A percentile compares a stretch with the other conserved stretches of the same genome.
Evolutionary conservation across 2,888 invertebrate genomes (phyloP).

Genomic region (Colostygia pectinataria): DNA sequence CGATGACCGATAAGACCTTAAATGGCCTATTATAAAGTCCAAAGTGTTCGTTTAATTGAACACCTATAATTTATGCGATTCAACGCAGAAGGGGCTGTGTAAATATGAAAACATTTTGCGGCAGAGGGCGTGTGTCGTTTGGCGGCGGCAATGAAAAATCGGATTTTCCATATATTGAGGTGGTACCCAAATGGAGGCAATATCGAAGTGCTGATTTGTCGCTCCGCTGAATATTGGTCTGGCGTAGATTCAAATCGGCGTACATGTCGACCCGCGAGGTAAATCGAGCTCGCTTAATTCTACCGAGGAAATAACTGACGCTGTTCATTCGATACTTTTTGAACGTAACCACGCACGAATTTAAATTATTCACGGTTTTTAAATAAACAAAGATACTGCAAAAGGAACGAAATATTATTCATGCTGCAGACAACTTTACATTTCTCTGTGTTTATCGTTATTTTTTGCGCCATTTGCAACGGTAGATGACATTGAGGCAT

Average conservation of each 20-base stretch:
- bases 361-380: slow-evolving; percentile 12
- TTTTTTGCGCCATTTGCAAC: slow-evolving; percentile 71
- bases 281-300: slow-evolving; percentile 60
- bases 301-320: slow-evolving; percentile 45
- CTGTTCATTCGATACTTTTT: slow-evolving; percentile 21
- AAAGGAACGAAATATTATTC: slow-evolving; percentile 31
- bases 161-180: slow-evolving; percentile 74
- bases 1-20: slow-evolving; percentile 49
- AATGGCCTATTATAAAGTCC: slow-evolving; percentile 59
- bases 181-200: slow-evolving; percentile 79
- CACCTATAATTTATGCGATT: slow-evolving; percentile 44
- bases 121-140: slow-evolving; percentile 36
- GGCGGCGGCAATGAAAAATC: slow-evolving; percentile 65
- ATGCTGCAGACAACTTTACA: slow-evolving; percentile 38
- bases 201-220: slow-evolving; percentile 81
- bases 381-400: slow-evolving; percentile 21
- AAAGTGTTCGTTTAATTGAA: slow-evolving; percentile 55
- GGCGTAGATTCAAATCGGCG: slow-evolving; percentile 76
- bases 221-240: slow-evolving; percentile 77
- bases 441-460: slow-evolving; percentile 56
- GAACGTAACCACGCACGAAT: slow-evolving; percentile 4
- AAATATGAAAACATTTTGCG: slow-evolving; percentile 47
- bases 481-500: slow-evolving; percentile 71
- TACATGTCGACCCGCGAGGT: slow-evolving; percentile 54
- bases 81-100: slow-evolving; percentile 31